A percentile compares a stretch with the other conserved stretches of the same genome.
Conservation (phyloP, 1,140 invertebrate species). For the Phthorimaea operculella region DNA sequence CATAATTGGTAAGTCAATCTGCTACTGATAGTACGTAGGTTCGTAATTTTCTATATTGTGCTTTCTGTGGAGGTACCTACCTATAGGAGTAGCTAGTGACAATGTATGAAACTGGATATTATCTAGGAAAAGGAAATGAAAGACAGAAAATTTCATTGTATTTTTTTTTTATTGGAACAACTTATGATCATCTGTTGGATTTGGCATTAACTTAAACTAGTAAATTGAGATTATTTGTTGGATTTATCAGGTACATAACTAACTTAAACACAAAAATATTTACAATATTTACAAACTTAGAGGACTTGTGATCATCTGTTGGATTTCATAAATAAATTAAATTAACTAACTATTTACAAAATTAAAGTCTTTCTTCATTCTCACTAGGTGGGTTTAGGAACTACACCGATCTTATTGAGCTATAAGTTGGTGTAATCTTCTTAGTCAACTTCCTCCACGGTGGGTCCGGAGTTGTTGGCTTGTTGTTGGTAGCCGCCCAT, state of each 20-base stretch:
- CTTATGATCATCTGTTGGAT: not conserved
- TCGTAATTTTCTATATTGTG: no score
- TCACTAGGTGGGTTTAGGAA: not conserved
- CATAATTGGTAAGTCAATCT: no score
- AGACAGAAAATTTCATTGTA: not conserved
- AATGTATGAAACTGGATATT: no score
- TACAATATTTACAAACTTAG: not conserved
- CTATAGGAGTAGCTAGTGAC: no score
- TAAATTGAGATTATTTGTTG: not conserved
- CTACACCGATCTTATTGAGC: not conserved
- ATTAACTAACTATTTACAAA: not conserved
- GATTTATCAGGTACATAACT: no score
- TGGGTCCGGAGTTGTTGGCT: slow-evolving; percentile 65
- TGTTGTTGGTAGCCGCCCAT: slow-evolving; percentile 29
- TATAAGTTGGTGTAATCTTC: not conserved
- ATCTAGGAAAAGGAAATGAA: not conserved
- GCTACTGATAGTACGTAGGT: no score
- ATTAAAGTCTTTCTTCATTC: not conserved
- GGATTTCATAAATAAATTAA: not conserved
- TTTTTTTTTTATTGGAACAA: not conserved
- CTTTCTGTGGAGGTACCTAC: no score
- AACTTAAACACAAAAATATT: not conserved
- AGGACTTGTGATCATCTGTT: not conserved
- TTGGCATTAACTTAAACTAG: not conserved
- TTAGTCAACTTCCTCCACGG: slow-evolving; percentile 74